These are phyloP conservation scores for Tetranychus truncatus DNA, from an alignment of 2,888 invertebrate genomes.

Conservation along the genomic window DNA sequence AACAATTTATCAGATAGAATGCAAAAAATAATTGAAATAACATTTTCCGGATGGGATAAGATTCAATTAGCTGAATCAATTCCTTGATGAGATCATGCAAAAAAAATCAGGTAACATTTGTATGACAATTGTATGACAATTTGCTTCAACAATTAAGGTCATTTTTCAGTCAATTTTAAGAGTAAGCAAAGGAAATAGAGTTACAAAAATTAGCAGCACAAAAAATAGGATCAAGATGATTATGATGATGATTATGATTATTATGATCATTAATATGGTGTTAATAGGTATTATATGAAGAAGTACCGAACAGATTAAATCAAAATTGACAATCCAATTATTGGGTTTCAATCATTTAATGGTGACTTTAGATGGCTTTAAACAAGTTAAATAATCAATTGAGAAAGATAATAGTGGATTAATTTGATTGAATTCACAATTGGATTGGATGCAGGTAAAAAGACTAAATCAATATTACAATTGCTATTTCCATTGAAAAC, in stretches of 20 bases:
- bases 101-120: neutral
- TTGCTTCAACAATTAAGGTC: neutral
- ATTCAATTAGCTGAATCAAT: neutral
- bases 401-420: neutral
- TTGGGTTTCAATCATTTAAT: too few relatives aligned
- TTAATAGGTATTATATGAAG: too few relatives aligned
- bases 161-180: neutral
- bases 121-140: neutral
- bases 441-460: neutral
- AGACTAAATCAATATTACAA: neutral
- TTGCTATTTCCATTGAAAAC: too few relatives aligned
- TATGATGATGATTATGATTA: neutral
- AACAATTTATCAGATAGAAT: neutral
- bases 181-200: neutral
- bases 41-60: neutral
- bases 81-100: neutral
- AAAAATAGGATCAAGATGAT: neutral
- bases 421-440: neutral
- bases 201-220: neutral
- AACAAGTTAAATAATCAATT: neutral
- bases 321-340: too few relatives aligned
- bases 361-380: too few relatives aligned
- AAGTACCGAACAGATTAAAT: too few relatives aligned
- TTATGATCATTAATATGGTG: neutral
- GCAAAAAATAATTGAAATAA: neutral